A percentile compares a stretch with the other conserved stretches of the same genome.
Evolutionary conservation across 2,113 vertebrate genomes (phyloP).

Genomic region (Ailurus styani): DNA sequence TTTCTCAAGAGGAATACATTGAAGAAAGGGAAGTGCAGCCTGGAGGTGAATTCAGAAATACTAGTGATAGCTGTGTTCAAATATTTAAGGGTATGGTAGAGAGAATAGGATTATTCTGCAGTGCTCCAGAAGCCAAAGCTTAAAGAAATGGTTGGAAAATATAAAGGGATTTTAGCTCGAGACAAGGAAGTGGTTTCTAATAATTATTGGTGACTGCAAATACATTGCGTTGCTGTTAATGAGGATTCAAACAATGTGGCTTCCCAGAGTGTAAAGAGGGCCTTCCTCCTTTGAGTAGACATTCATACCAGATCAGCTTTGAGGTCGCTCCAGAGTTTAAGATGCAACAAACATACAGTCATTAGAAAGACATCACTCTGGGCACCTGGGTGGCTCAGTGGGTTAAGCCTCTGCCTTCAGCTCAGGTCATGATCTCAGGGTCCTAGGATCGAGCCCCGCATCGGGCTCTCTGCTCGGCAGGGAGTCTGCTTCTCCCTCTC

Average conservation of each 20-base stretch:
- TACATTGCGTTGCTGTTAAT: background rate
- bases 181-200: background rate
- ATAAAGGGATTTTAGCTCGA: background rate
- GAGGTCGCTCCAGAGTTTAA: background rate
- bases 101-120: background rate
- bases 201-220: background rate
- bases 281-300: background rate
- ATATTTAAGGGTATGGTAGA: background rate
- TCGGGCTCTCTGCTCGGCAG: no score
- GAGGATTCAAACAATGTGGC: background rate
- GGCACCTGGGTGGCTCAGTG: no score
- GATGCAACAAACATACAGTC: background rate
- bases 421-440: no score
- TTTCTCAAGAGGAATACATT: background rate
- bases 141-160: background rate
- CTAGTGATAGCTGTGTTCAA: background rate
- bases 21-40: constrained; percentile 1
- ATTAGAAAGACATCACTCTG: background rate
- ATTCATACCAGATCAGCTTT: background rate
- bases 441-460: no score
- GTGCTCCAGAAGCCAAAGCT: background rate
- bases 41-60: constrained; percentile 22
- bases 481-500: no score
- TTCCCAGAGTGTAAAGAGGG: background rate
- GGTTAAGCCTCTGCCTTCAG: no score